Conservation (phyloP, 2,113 vertebrate species). For the Peromyscus maniculatus region DNA sequence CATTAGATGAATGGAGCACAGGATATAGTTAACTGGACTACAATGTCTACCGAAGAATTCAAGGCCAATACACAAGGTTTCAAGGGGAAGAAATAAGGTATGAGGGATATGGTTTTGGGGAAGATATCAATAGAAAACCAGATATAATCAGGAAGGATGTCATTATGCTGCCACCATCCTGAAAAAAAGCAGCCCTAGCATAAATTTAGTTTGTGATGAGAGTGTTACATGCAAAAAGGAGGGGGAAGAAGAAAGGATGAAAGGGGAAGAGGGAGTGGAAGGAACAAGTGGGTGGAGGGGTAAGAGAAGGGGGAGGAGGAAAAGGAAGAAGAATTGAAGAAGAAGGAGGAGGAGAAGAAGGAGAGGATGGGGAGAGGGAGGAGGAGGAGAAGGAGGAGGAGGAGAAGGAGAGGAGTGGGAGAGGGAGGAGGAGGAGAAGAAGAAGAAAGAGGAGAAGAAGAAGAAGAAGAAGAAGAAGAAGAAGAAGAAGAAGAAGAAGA, state of each 20-base stretch:
- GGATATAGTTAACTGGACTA: not conserved
- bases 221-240: not conserved
- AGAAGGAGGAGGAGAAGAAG: not conserved
- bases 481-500: too few species aligned
- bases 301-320: not conserved
- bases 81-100: not conserved
- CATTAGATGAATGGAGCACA: fast-evolving
- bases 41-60: not conserved
- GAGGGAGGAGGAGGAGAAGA: not conserved
- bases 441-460: not conserved
- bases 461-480: not conserved
- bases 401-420: fast-evolving
- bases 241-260: not conserved
- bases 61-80: not conserved
- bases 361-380: not conserved
- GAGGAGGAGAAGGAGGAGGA: fast-evolving
- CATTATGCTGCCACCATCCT: fast-evolving
- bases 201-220: not conserved
- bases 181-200: not conserved
- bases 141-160: fast-evolving
- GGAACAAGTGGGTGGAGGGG: not conserved
- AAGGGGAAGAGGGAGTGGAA: too few species aligned
- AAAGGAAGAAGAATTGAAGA: too few species aligned
- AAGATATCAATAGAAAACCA: not conserved
- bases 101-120: not conserved